Evolutionary conservation across 2,113 vertebrate species (phyloP).

Genomic region (Trichechus manatus): DNA sequence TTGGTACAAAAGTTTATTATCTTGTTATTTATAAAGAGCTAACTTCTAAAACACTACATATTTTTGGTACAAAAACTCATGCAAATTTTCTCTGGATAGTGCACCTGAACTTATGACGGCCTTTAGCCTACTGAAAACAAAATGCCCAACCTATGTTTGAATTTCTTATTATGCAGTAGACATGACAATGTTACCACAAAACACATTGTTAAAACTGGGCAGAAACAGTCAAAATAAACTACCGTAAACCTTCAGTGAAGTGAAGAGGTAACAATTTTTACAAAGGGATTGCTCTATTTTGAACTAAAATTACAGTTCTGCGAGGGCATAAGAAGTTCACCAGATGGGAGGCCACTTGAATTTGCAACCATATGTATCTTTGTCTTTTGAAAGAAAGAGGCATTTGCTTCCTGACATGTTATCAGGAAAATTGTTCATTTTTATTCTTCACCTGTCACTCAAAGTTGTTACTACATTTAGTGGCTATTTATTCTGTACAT

Average conservation of each 20-base stretch:
- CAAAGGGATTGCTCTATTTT: constrained; percentile 59
- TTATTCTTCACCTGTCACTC: constrained; percentile 78
- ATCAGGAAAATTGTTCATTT: constrained; percentile 81
- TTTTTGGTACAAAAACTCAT: constrained; percentile 18
- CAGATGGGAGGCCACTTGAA: constrained; percentile 35
- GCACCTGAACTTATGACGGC: constrained; percentile 14
- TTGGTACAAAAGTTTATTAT: neutral
- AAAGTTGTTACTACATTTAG: constrained; percentile 75
- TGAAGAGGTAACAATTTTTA: constrained; percentile 77
- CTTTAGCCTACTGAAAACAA: constrained; percentile 8
- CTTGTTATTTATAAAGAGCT: constrained; percentile 12
- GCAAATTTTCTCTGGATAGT: neutral
- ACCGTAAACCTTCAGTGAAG: constrained; percentile 59
- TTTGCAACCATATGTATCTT: constrained; percentile 56
- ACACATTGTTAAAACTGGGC: constrained; percentile 64
- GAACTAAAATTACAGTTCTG: constrained; percentile 78
- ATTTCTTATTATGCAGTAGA: constrained; percentile 51
- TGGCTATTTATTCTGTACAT: constrained; percentile 77
- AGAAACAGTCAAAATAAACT: constrained; percentile 63
- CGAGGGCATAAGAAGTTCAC: constrained; percentile 58
- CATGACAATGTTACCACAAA: constrained; percentile 51
- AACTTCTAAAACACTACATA: neutral
- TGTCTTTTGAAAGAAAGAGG: constrained; percentile 70
- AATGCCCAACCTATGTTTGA: constrained; percentile 58
- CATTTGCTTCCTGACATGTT: constrained; percentile 77